Evolutionary conservation across 2,797 vertebrate genomes (phyloP).

Genomic region (Mormyrus proboscirostris): DNA sequence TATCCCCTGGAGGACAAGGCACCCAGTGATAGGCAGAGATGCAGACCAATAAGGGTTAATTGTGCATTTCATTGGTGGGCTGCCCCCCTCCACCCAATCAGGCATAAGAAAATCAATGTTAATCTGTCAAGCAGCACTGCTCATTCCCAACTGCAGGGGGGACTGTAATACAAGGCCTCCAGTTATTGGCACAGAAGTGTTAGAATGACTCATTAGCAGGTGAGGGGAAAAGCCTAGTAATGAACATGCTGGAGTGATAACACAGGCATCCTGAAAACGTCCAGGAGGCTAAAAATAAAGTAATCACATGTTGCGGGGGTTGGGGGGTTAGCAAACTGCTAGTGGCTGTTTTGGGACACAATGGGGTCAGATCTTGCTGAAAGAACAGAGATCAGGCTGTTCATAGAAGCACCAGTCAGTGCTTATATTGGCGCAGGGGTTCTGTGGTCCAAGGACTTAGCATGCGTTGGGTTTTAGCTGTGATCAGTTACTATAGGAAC

Average conservation of each 20-base stretch:
- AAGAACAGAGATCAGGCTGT: neutral
- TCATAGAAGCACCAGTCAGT: neutral
- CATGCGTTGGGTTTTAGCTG: neutral
- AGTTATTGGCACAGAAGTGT: constrained; percentile 38
- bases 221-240: constrained; percentile 36
- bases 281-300: neutral
- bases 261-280: neutral
- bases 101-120: neutral
- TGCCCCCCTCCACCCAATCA: neutral
- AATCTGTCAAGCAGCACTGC: constrained; percentile 37
- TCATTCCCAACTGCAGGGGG: constrained; percentile 21
- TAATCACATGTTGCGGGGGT: neutral
- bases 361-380: constrained; percentile 40
- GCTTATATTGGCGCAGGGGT: neutral
- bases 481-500: neutral
- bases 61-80: neutral
- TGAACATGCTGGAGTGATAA: neutral
- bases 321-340: neutral
- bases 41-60: neutral
- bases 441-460: neutral
- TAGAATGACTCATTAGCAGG: constrained; percentile 36
- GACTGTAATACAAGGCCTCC: neutral
- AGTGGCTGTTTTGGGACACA: constrained; percentile 30
- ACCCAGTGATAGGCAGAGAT: neutral
- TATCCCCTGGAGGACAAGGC: neutral